phyloP scores from a whole-genome alignment of 2,888 invertebrate genomes.

The Dusona sp. region DNA sequence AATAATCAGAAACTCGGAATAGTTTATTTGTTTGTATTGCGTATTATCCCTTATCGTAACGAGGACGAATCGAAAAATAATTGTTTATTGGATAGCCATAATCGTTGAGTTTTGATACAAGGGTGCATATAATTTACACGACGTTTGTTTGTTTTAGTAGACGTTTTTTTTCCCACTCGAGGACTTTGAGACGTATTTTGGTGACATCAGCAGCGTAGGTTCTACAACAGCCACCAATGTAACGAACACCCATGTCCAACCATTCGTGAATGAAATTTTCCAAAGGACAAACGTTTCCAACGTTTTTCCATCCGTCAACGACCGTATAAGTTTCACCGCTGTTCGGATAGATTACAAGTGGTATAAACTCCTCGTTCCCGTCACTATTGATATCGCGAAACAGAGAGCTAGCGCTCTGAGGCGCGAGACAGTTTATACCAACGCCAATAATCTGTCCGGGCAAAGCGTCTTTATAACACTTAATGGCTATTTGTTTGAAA shows the following conservation, averaged over 20 bases:
- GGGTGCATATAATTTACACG: conserved; percentile 1
- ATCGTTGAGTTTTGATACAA: conserved; percentile 16
- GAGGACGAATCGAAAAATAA: neutral
- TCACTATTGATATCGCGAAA: conserved; percentile 86
- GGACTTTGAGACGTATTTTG: conserved; percentile 88
- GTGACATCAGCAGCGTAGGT: conserved; percentile 93
- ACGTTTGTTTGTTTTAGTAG: neutral
- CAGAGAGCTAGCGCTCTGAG: conserved; percentile 87
- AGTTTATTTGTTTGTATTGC: neutral
- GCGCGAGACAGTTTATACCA: conserved; percentile 94
- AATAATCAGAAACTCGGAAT: conserved; percentile 9
- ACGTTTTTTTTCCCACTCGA: conserved; percentile 80
- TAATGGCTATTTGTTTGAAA: conserved; percentile 90
- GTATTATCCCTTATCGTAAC: neutral
- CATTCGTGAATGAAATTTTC: conserved; percentile 91
- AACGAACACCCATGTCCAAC: conserved; percentile 91
- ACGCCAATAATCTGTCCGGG: conserved; percentile 92
- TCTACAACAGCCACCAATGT: conserved; percentile 96
- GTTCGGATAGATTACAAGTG: conserved; percentile 95
- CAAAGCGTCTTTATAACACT: conserved; percentile 87
- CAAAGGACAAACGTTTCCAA: conserved; percentile 90
- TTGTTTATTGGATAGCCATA: conserved; percentile 14
- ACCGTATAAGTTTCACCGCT: conserved; percentile 93
- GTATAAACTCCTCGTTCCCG: conserved; percentile 85
- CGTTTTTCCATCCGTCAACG: conserved; percentile 86